Conservation (phyloP, 2,888 invertebrate genomes). For the Scotopteryx bipunctaria region DNA sequence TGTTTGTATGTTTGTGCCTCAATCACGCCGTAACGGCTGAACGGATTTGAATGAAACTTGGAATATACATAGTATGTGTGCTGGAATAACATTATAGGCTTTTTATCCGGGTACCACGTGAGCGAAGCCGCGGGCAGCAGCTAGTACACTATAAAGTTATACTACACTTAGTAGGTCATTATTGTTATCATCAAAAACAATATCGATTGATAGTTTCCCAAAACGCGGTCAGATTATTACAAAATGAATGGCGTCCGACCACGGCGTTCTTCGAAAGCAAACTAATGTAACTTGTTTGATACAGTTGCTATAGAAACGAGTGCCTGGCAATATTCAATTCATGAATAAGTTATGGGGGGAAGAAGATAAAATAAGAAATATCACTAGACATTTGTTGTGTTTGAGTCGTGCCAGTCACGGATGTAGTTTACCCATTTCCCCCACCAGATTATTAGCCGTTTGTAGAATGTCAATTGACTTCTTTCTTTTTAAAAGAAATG, state of each 20-base stretch:
- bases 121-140: background rate
- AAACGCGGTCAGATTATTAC: no score
- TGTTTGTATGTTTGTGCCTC: no score
- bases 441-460: background rate
- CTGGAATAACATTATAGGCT: no score
- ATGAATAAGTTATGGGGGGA: conserved; percentile 9
- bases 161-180: background rate
- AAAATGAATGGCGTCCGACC: background rate
- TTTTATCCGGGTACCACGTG: background rate
- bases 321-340: conserved; percentile 11
- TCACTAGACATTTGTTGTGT: background rate
- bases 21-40: no score
- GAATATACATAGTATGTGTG: no score
- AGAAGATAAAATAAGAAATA: background rate
- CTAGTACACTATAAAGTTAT: background rate
- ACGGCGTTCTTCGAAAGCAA: conserved; percentile 2
- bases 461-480: background rate
- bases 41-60: no score
- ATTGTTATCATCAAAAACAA: background rate
- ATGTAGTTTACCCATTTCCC: background rate
- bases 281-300: conserved; percentile 18
- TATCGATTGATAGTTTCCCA: background rate
- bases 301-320: conserved; percentile 29
- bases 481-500: no score
- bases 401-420: background rate